Evolutionary conservation across 2,113 vertebrate genomes (phyloP).

Genomic region (Crypturellus undulatus): DNA sequence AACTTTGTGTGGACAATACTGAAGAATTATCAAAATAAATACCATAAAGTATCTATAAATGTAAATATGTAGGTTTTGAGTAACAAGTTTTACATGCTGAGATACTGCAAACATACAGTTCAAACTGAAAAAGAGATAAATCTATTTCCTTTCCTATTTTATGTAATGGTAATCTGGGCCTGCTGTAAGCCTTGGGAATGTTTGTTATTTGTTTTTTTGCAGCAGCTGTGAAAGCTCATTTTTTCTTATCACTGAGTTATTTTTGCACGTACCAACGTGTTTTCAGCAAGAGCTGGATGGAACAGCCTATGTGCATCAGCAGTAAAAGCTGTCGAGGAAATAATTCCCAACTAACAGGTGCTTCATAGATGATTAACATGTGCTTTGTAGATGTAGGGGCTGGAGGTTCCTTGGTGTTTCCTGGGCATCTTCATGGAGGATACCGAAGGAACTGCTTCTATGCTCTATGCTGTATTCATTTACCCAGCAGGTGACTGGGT

Average conservation of each 20-base stretch:
- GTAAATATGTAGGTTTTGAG: not conserved
- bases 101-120: not conserved
- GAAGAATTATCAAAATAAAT: not conserved
- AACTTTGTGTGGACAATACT: not conserved
- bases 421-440: not conserved
- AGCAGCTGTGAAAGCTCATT: not conserved
- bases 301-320: not conserved
- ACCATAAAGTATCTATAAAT: not conserved
- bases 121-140: not conserved
- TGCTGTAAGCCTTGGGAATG: not conserved
- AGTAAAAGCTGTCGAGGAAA: conserved; percentile 2
- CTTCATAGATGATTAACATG: not conserved
- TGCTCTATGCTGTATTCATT: not conserved
- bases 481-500: not conserved
- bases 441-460: not conserved
- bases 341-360: conserved; percentile 7
- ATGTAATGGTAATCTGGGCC: not conserved
- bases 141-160: not conserved
- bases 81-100: not conserved
- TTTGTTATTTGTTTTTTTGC: not conserved
- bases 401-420: not conserved
- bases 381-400: not conserved
- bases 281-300: not conserved
- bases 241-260: not conserved
- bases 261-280: not conserved